phyloP scores from a whole-genome alignment of 2,113 vertebrate species.

The Microcebus tavaratra region DNA sequence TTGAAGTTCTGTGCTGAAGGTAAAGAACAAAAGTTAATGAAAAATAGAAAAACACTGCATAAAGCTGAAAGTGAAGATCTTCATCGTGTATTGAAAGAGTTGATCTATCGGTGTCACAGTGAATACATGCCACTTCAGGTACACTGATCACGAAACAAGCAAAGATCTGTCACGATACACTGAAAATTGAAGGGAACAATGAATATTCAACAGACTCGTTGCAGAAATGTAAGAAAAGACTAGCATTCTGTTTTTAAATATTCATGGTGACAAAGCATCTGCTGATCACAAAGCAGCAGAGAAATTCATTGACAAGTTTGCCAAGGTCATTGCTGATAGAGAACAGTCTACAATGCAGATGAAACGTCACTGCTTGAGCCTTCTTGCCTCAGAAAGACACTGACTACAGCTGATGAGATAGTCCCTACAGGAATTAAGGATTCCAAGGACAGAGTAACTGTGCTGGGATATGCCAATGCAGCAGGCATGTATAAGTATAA shows the following conservation, averaged over 20 bases:
- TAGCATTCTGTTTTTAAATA: neutral
- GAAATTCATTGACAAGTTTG: neutral
- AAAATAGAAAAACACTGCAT: neutral
- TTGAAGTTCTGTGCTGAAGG: neutral
- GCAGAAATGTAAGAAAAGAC: neutral
- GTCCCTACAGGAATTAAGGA: neutral
- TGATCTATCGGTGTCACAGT: neutral
- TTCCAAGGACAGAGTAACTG: neutral
- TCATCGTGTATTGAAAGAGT: neutral
- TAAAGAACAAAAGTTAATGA: neutral
- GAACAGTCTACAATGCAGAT: neutral
- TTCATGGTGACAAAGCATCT: neutral
- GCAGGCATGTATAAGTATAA: neutral
- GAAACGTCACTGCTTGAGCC: neutral
- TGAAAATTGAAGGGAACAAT: neutral
- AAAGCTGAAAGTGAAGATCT: neutral
- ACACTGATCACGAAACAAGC: neutral
- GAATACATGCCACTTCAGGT: neutral
- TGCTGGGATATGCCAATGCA: neutral
- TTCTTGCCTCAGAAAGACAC: neutral
- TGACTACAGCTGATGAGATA: neutral
- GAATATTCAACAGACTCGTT: neutral
- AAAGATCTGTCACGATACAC: neutral
- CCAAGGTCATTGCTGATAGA: neutral
- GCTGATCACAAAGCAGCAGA: neutral